Percentiles rank a stretch among this genome's conserved stretches.
These are phyloP conservation scores for Mus spretus DNA, from an alignment of 2,797 vertebrate species.

Conservation along the genomic window DNA sequence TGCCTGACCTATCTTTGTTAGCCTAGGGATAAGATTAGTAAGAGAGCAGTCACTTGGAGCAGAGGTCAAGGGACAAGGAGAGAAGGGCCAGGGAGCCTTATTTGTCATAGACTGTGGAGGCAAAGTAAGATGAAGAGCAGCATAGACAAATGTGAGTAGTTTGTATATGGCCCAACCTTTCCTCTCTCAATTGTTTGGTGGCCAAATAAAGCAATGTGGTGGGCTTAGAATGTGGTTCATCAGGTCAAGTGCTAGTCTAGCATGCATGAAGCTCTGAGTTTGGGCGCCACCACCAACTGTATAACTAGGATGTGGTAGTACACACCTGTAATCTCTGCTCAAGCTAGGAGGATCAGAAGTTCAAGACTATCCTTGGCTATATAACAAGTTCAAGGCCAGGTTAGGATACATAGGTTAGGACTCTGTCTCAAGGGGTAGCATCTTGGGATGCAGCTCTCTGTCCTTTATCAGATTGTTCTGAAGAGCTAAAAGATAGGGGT, in stretches of 20 bases:
- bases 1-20: neutral
- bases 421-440: neutral
- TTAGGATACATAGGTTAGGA: neutral
- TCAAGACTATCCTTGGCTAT: neutral
- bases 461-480: neutral
- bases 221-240: neutral
- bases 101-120: neutral
- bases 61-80: neutral
- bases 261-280: neutral
- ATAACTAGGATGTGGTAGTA: neutral
- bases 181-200: neutral
- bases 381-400: neutral
- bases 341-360: neutral
- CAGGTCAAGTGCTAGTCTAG: neutral
- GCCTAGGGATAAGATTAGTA: neutral
- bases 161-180: neutral
- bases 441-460: neutral
- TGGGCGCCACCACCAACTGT: neutral
- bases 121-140: neutral
- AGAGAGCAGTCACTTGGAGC: neutral
- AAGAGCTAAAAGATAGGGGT: neutral
- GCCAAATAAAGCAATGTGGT: neutral
- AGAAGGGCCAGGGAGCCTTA: neutral
- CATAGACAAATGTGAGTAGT: neutral
- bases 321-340: neutral